These are phyloP conservation scores for Dryadula phaetusa DNA, from an alignment of 2,888 invertebrate genomes.

Conservation along the genomic window DNA sequence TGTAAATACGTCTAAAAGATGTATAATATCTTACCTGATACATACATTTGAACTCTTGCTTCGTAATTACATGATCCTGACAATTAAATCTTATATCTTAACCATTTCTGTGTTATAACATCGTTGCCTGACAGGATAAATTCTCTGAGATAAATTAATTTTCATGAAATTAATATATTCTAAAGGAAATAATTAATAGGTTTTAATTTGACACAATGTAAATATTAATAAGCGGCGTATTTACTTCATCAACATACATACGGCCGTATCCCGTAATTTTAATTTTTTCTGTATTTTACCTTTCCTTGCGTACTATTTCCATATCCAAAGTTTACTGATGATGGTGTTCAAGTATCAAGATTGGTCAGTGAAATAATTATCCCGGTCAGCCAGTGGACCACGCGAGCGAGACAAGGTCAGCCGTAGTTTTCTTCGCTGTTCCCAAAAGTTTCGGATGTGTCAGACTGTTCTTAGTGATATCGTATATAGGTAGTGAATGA, in stretches of 20 bases:
- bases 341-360: constrained; percentile 50
- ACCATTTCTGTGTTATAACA: not conserved
- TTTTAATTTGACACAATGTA: not conserved
- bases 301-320: constrained; percentile 21
- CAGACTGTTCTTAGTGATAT: constrained; percentile 80
- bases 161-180: not conserved
- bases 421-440: constrained; percentile 82
- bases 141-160: not conserved
- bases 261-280: constrained; percentile 5
- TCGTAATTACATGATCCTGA: not conserved
- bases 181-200: not conserved
- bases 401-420: constrained; percentile 75
- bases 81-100: not conserved
- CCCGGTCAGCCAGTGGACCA: constrained; percentile 65
- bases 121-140: not conserved
- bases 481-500: constrained; percentile 78
- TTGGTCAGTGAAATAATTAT: constrained; percentile 66
- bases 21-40: not conserved
- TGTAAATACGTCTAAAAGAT: constrained; percentile 18
- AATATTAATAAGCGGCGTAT: not conserved
- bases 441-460: constrained; percentile 81
- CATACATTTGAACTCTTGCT: not conserved
- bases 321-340: constrained; percentile 32
- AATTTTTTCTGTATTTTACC: not conserved
- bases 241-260: constrained; percentile 18